These are phyloP conservation scores for Campoletis raptor DNA, from an alignment of 2,888 invertebrate species.

Conservation along the genomic window DNA sequence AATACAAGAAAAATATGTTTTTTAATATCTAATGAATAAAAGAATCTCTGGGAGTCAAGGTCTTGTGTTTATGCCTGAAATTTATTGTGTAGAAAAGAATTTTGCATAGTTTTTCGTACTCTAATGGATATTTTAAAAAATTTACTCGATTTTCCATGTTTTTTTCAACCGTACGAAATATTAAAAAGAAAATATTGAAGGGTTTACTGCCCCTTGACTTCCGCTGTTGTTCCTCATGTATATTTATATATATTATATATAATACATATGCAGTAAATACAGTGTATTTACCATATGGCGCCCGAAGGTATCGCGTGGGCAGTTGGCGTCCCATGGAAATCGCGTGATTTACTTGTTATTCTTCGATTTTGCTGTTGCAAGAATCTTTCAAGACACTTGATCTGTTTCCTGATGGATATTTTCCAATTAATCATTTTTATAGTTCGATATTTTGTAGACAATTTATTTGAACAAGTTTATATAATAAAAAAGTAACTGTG, in stretches of 20 bases:
- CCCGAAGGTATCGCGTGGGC: slow-evolving; percentile 64
- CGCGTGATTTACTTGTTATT: slow-evolving; percentile 66
- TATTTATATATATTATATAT: slow-evolving; percentile 10
- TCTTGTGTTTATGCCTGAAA: neutral
- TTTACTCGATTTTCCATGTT: neutral
- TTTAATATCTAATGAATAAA: neutral
- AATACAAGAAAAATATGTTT: neutral
- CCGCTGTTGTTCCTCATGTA: slow-evolving; percentile 25
- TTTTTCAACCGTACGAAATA: neutral
- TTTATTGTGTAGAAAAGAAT: neutral
- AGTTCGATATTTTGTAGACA: neutral
- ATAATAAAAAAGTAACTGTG: neutral
- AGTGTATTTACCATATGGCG: slow-evolving; percentile 37
- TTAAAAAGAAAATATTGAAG: neutral
- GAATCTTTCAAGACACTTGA: slow-evolving; percentile 35
- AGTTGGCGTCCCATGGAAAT: slow-evolving; percentile 66
- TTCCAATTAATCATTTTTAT: neutral
- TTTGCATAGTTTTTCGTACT: neutral
- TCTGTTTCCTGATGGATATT: slow-evolving; percentile 23
- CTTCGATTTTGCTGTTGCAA: slow-evolving; percentile 58
- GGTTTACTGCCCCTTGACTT: slow-evolving; percentile 12
- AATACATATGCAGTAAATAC: slow-evolving; percentile 26
- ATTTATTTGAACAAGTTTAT: neutral
- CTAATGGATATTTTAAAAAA: neutral
- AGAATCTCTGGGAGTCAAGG: neutral